Base-by-base conservation (phyloP, 2,797 vertebrate genomes). In the Xenopus petersii region DNA sequence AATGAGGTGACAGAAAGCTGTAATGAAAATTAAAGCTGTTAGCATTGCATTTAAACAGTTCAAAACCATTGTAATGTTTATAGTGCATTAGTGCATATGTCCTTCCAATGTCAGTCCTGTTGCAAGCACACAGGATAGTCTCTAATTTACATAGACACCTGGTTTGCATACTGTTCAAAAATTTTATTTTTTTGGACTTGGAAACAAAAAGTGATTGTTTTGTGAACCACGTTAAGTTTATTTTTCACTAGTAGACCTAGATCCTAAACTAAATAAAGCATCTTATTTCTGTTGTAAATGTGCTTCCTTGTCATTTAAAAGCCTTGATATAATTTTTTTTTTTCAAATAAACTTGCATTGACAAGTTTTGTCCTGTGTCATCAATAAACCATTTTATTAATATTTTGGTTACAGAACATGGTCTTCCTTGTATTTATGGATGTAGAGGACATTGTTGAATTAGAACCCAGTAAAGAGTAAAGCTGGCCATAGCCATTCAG, bases 1-100 rank as follows among this genome's bases (percentile, higher is more conserved):
- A 95, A 98, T 94, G 96, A 99, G 97, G 97, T 99, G 97, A 99
- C 94, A 96, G 95, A 96, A 96, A 96, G 90, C 94, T 93, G 93
- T 98, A 96, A 95, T 96, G 91, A 92, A 91, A 51, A 90, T 87
- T 91, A 90, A 90, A 92, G 88, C 88, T 90, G 87, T 89, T 92
- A 92, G 91, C 85, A 67, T 67, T 84, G 74, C 72, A 78, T 73
- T 81, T 80, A 81, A 84, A 91, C 86, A 84, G 81, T 89, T 89
- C 86, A 91, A 90, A 85, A 90, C 90, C 90, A 84, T 86, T 86
- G 82, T 90, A 87, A 70, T 24, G 60, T 60, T 58, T 73, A n/a
- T 70, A 64, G 55, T 87, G 81, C 86, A 86, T 89, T 91, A 83
- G 81, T 89, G 84, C 85, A 88, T 80, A 87, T 84, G 86, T 88